Conservation (phyloP, 1,140 invertebrate species). For the Drosophila micromelanica region DNA sequence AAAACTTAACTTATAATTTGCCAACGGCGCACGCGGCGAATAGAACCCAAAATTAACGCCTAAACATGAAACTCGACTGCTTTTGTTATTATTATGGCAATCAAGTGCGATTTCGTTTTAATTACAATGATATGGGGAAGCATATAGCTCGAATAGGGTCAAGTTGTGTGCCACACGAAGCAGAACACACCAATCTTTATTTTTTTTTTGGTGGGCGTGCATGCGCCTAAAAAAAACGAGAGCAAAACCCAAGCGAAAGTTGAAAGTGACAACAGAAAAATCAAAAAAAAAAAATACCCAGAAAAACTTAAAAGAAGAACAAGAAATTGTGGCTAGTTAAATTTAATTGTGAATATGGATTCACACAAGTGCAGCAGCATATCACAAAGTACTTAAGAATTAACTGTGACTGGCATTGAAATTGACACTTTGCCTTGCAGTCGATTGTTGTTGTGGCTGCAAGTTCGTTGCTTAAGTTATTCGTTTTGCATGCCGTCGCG, state of each 20-base stretch:
- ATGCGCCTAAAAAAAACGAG: conserved; percentile 49
- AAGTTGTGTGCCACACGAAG: conserved; percentile 42
- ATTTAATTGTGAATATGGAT: not conserved
- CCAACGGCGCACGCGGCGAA: conserved; percentile 34
- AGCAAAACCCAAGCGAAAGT: conserved; percentile 66
- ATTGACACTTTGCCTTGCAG: conserved; percentile 39
- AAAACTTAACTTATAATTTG: conserved; percentile 62
- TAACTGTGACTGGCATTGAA: conserved; percentile 46
- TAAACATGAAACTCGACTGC: conserved; percentile 46
- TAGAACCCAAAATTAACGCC: conserved; percentile 79
- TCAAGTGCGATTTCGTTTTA: conserved; percentile 69
- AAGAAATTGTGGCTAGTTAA: not conserved
- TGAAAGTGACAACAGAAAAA: conserved; percentile 66
- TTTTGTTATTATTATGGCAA: conserved; percentile 66
- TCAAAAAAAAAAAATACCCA: not conserved
- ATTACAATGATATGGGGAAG: conserved; percentile 58
- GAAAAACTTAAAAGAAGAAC: not conserved
- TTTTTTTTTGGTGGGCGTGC: conserved; percentile 20
- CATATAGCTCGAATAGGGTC: conserved; percentile 31
- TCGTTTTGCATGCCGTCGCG: conserved; percentile 55
- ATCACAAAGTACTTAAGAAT: conserved; percentile 29
- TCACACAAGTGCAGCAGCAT: not conserved
- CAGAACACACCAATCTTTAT: conserved; percentile 32
- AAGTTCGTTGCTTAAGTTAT: conserved; percentile 75
- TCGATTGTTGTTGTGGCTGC: conserved; percentile 28